Base-by-base conservation (phyloP, 2,113 vertebrate genomes). In the Okapia johnstoni region DNA sequence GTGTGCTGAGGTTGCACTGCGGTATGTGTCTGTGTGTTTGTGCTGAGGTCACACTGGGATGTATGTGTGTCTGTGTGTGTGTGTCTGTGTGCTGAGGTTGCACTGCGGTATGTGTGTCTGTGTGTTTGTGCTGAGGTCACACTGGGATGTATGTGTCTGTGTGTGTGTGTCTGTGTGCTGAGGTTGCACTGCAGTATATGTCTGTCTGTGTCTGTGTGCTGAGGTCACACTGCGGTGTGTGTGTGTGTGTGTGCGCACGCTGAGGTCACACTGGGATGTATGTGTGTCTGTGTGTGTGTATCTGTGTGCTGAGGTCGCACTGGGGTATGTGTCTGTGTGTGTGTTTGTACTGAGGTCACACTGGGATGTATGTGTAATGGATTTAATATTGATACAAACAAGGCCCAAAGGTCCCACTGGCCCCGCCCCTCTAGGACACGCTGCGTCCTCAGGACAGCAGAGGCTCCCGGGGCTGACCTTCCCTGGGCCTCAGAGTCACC, bases 391-490 rank as follows among this genome's bases (percentile, higher is more conserved):
- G 43, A 43, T 70, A 58, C 28, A 5, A 6, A 43, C 0, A 0
- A 6, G 1, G 52, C 92, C 61, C 10, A 43, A 28, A 58, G n/a
- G 58, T 61, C 36, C 79, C 48, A 1, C 2, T 3, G 46, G 16
- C 19, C 9, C 63, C 5, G 7, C 14, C n/a, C 86, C 28, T 3
- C 11, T 0, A 7, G 54, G 28, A 43, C 16, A 16, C 1, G 0
- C 33, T 13, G 61, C 10, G 23, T 36, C 12, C 63, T 46, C 19
- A 36, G 70, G 52, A 48, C 3, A 3, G 5, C 70, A 50, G 81
- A 80, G 61, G n/a, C 48, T 89, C 87, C 50, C 3, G 0, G 80
- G 50, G 54, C 19, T 13, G 86, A 70, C 60, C 8, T 26, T 52
- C 33, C 12, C 50, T 1, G 14, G 46, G 86, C 52, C 92, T 96